Base-by-base conservation (phyloP, 2,797 vertebrate species). In the Channallabes apus region DNA sequence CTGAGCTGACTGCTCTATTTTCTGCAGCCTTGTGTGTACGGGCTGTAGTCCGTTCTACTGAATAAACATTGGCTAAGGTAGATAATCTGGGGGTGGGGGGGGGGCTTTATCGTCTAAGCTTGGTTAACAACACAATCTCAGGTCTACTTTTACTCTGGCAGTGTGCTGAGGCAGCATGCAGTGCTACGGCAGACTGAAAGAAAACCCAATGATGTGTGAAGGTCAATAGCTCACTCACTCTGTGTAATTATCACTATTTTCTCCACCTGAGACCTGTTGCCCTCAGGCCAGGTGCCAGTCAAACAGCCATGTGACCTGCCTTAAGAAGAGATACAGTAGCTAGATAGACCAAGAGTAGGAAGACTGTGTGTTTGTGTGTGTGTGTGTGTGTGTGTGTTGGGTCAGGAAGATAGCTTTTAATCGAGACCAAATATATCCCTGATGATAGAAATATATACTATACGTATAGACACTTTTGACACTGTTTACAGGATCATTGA, bases 121-220 rank as follows among this genome's bases (percentile, higher is more conserved):
- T 78, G 83, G 83, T 82, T 86, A 80, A 84, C 86, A 84, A 73
- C 56, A 77, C 69, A 84, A 72, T 82, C 59, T 64, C 3, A 67
- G 62, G 46, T 82, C 73, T 75, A 54, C 79, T 83, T 82, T 84
- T 84, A 71, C 32, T 80, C 35, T 80, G 82, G 59, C 62, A 68
- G 51, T 32, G 51, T 76, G 75, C 41, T 82, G 65, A 64, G 32
- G 64, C 77, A 81, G 68, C 61, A 8, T 35, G 58, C 15, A 46
- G 54, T 65, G 67, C 18, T 58, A 58, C 69, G 58, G 32, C 22
- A 58, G 18, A 54, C 75, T 62, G 35, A 22, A 84, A 82, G 41
- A 15, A 77, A 76, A 83, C 41, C 79, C 82, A 87, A 82, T 73
- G 76, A 64, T 29, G 54, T 84, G 78, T 89, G 84, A 87, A 87